Conservation (phyloP, 2,888 invertebrate species). For the Eubasilissa splendida region DNA sequence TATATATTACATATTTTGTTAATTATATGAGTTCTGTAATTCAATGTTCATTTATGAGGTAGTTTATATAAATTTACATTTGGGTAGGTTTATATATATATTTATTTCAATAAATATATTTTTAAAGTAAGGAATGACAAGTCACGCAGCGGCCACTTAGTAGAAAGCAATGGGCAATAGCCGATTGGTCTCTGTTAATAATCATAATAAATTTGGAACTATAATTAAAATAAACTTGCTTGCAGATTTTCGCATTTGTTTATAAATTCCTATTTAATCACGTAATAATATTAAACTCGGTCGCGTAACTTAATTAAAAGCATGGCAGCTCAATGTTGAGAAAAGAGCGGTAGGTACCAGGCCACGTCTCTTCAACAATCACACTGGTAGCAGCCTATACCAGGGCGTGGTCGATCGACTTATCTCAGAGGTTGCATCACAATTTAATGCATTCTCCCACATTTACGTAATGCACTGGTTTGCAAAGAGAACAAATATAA, state of each 20-base stretch:
- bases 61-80: too few species aligned
- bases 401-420: slow-evolving; percentile 26
- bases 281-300: background rate
- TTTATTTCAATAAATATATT: too few species aligned
- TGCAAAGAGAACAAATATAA: too few species aligned
- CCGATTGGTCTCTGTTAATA: too few species aligned
- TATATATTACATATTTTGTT: too few species aligned
- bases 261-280: background rate
- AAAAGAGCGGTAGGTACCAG: background rate
- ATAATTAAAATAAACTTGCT: background rate
- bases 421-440: slow-evolving; percentile 26
- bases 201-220: too few species aligned
- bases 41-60: too few species aligned
- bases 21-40: too few species aligned
- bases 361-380: slow-evolving; percentile 9
- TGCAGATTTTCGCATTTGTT: background rate
- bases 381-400: slow-evolving; percentile 7
- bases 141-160: too few species aligned
- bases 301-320: background rate
- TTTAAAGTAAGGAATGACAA: too few species aligned
- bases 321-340: background rate
- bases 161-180: too few species aligned
- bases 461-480: background rate
- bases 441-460: slow-evolving; percentile 15
- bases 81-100: too few species aligned